Conservation (phyloP, 2,113 vertebrate species). For the Egretta garzetta region DNA sequence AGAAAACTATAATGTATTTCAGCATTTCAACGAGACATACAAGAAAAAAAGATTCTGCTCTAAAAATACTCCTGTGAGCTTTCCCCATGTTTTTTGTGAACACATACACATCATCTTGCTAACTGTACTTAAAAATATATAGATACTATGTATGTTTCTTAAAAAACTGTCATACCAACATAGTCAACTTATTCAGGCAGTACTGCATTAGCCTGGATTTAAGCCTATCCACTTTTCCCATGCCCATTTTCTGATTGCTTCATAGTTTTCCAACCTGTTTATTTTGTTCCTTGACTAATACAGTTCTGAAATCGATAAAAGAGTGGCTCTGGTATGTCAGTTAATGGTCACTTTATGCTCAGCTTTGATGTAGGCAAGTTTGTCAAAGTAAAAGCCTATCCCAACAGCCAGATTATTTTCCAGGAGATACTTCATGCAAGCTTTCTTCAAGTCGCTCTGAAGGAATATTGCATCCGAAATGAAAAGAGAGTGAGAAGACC, state of each 20-base stretch:
- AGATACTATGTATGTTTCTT: not conserved
- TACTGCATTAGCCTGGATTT: not conserved
- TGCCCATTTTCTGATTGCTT: not conserved
- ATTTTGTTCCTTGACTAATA: not conserved
- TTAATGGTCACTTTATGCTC: not conserved
- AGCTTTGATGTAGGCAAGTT: not conserved
- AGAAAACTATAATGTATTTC: not conserved
- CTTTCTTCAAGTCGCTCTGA: accelerated
- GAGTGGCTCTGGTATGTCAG: not conserved
- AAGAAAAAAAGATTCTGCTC: not conserved
- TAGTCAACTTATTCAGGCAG: not conserved
- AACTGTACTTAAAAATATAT: not conserved
- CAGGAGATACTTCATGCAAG: not conserved
- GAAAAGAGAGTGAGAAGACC: not conserved
- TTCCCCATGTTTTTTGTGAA: not conserved
- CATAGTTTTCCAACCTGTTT: not conserved
- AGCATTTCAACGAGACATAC: not conserved
- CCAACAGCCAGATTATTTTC: not conserved
- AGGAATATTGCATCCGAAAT: not conserved
- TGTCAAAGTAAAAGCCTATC: not conserved
- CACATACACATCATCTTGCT: not conserved
- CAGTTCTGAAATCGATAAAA: not conserved
- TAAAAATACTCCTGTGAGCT: not conserved
- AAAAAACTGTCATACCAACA: not conserved
- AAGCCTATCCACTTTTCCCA: not conserved